Base-by-base conservation (phyloP, 1,140 invertebrate species). In the Lepidostoma basale region DNA sequence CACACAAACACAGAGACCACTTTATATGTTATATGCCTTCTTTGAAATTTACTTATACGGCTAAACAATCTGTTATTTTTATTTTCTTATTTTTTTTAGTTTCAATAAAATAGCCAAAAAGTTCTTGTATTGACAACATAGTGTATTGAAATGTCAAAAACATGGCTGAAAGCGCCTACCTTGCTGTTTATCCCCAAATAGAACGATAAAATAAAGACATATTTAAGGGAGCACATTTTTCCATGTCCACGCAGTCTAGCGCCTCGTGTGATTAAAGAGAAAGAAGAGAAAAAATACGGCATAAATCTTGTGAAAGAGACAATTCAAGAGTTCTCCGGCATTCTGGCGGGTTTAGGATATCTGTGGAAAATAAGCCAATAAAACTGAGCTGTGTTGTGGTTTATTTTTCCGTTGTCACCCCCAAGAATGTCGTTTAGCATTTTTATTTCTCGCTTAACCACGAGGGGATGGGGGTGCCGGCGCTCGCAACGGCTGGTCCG, bases 381-480 rank as follows among this genome's bases (percentile, higher is more conserved):
- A 58, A 62, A 62, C 18, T 47, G 60, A 47, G 42, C 44, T 62
- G 23, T 62, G 40, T 47, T 62, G 40, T 62, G 60, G 60, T 62
- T 47, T 62, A 62, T 62, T 62, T 62, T 47, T 62, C 36, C 60
- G 39, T 47, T 62, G 54, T 58, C 54, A 58, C 54, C 33, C 30
- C 12, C 54, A 58, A 58, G 54, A 58, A 58, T 58, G 54, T 58
- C 54, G 54, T 58, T 58, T 58, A 58, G 54, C 54, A 58, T 58
- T 58, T 58, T 58, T 58, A 58, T 58, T 58, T 23, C 33, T 12
- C 28, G 54, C 54, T 58, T 58, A 58, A 22, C 33, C 28, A 18
- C 39, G 54, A 58, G 10, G 25, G 28, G 25, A 23, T 12, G 28
- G 49, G 25, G 22, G 30, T 30, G 44, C 20, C n/a, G 26, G 23